phyloP scores from a whole-genome alignment of 2,797 vertebrate species.

The Dromococcyx pavoninus region DNA sequence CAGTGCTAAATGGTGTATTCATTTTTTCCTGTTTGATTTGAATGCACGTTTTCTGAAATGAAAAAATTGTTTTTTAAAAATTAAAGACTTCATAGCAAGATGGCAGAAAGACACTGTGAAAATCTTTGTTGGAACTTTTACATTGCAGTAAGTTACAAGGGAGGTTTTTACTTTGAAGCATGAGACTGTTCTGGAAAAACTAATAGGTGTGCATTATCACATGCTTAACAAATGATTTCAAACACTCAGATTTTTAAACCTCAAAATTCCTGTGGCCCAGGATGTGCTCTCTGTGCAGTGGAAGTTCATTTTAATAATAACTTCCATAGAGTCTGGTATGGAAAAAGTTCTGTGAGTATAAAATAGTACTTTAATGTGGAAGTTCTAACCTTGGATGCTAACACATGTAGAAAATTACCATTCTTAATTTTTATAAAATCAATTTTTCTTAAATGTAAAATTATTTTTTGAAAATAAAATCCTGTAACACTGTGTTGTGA shows the following conservation, averaged over 20 bases:
- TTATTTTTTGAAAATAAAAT: not conserved
- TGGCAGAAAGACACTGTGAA: not conserved
- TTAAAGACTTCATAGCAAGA: not conserved
- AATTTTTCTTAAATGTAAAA: not conserved
- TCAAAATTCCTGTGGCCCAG: constrained; percentile 7
- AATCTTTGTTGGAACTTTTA: not conserved
- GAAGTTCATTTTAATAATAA: not conserved
- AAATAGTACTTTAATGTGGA: not conserved
- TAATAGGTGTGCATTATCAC: not conserved
- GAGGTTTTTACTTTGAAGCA: not conserved
- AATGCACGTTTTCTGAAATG: not conserved
- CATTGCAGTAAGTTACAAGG: too few relatives aligned
- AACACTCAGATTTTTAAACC: not conserved
- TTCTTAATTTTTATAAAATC: not conserved
- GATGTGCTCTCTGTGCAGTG: not conserved
- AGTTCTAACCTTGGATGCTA: not conserved
- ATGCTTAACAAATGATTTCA: not conserved
- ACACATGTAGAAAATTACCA: not conserved
- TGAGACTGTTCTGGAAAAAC: not conserved
- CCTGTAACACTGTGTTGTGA: not conserved
- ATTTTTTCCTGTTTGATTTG: not conserved
- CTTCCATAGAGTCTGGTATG: not conserved
- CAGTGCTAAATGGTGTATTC: not conserved
- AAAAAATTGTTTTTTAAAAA: not conserved
- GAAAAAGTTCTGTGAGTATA: not conserved